Evolutionary conservation across 1,140 invertebrate genomes (phyloP).

Genomic region (Drosophila cardini): DNA sequence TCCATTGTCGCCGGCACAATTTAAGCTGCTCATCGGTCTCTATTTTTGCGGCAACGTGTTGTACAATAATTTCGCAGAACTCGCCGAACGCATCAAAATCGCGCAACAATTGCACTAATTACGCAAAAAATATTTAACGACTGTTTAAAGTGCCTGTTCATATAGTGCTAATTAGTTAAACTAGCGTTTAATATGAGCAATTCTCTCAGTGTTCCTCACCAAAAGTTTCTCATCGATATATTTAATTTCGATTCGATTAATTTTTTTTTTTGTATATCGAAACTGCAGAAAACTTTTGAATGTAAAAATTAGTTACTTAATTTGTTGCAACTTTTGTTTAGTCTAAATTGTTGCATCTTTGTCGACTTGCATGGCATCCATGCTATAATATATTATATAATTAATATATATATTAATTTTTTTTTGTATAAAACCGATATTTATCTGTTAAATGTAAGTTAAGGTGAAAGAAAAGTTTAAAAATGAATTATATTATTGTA

Average conservation of each 20-base stretch:
- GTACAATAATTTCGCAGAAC: constrained; percentile 46
- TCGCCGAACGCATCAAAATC: constrained; percentile 26
- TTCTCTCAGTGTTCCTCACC: constrained; percentile 1
- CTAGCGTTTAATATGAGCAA: background rate
- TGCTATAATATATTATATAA: constrained; percentile 1
- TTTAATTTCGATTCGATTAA: background rate
- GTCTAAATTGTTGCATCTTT: background rate
- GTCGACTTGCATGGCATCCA: constrained; percentile 54
- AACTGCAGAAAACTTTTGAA: constrained; percentile 3
- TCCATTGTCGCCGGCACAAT: constrained; percentile 59
- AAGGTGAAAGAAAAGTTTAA: background rate
- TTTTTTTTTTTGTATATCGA: constrained; percentile 7
- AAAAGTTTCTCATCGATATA: constrained; percentile 14
- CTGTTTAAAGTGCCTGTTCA: constrained; percentile 5
- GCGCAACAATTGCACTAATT: constrained; percentile 28
- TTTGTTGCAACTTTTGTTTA: constrained; percentile 11
- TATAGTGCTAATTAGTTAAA: background rate
- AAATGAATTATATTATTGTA: constrained; percentile 12
- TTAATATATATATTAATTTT: background rate
- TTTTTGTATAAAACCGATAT: background rate
- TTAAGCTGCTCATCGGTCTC: constrained; percentile 64
- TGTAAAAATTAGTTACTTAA: background rate
- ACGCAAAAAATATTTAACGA: background rate
- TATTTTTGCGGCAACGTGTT: constrained; percentile 54
- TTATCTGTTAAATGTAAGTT: constrained; percentile 2